Evolutionary conservation across 2,113 vertebrate species (phyloP).

Genomic region (Syngnathus typhle): DNA sequence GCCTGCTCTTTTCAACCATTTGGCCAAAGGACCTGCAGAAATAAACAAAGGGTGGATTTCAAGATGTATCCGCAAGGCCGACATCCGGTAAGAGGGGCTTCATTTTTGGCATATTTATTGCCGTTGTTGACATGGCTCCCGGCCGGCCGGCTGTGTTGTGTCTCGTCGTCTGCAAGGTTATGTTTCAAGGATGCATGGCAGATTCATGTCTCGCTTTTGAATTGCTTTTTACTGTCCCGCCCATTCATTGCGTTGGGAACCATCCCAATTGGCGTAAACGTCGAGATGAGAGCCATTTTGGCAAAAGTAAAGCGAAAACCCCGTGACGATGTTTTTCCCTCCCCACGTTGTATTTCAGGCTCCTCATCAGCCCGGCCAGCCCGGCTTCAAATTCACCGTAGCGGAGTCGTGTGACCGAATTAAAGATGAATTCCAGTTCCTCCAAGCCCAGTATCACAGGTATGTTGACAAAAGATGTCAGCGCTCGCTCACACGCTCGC

Average conservation of each 20-base stretch:
- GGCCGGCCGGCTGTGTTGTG: conserved; percentile 15
- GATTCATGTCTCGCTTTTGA: background rate
- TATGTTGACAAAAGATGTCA: conserved; percentile 49
- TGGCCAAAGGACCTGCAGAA: conserved; percentile 53
- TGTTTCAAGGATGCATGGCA: conserved; percentile 29
- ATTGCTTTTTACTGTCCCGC: conserved; percentile 31
- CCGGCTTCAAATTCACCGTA: conserved; percentile 94
- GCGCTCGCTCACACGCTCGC: conserved; percentile 13
- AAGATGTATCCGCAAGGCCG: conserved; percentile 93
- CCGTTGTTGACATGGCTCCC: conserved; percentile 30
- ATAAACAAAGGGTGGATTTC: conserved; percentile 73
- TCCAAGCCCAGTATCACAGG: conserved; percentile 95
- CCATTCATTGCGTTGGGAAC: conserved; percentile 15
- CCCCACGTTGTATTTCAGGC: conserved; percentile 66
- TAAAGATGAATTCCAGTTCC: conserved; percentile 94
- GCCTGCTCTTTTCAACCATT: conserved; percentile 56
- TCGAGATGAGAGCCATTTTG: background rate
- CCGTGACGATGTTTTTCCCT: conserved; percentile 25
- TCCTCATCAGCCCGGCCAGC: conserved; percentile 88
- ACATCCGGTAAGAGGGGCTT: conserved; percentile 84
- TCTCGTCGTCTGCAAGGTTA: conserved; percentile 12
- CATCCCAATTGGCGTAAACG: background rate
- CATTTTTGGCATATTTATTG: conserved; percentile 19
- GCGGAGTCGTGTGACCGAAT: conserved; percentile 92
- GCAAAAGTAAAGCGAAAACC: conserved; percentile 11